Base-by-base conservation (phyloP, 2,797 vertebrate species). In the Psittacula derbiana region DNA sequence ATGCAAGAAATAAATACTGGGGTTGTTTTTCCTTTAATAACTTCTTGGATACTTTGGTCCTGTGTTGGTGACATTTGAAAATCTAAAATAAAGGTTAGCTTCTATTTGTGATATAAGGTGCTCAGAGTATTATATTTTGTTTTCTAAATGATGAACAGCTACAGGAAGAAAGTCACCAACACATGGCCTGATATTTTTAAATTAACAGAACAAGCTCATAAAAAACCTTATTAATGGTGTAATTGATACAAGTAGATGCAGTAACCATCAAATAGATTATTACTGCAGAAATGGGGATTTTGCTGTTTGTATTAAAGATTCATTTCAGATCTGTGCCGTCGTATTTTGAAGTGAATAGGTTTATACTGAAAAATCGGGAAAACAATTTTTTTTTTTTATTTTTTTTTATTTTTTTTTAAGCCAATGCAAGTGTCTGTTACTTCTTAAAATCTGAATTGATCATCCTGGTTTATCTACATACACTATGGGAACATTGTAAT, bases 161-260 rank as follows among this genome's bases (percentile, higher is more conserved):
- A 49, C 90, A 80, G 46, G 31, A 66, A 64, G 40, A 46, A 81
- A 74, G 44, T 11, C 19, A 58, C 16, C 73, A 61, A 33, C 72
- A 31, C 6, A 21, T 97, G 70, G 95, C 71, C 71, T 87, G 41
- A 30, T 52, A 50, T 81, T 17, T 25, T 90, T 83, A 65, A 92
- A 86, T 96, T 82, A 94, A 40, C 73, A 90, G 73, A 95, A 70
- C 57, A 36, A 33, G 50, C 80, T 91, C 93, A 57, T 67, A 93
- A 86, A 74, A 96, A 96, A 75, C 30, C 10, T 97, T 93, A 91
- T 96, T 97, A 95, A 97, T 97, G 91, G 62, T 86, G 52, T 90
- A 95, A 93, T 82, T 96, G 94, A 85, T 94, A 67, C 3, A 38
- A 95, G 88, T 70, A 88, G 88, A 75, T 92, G 71, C 33, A 83